These are phyloP conservation scores for Centropus unirufus DNA, from an alignment of 2,113 vertebrate genomes.

Conservation along the genomic window DNA sequence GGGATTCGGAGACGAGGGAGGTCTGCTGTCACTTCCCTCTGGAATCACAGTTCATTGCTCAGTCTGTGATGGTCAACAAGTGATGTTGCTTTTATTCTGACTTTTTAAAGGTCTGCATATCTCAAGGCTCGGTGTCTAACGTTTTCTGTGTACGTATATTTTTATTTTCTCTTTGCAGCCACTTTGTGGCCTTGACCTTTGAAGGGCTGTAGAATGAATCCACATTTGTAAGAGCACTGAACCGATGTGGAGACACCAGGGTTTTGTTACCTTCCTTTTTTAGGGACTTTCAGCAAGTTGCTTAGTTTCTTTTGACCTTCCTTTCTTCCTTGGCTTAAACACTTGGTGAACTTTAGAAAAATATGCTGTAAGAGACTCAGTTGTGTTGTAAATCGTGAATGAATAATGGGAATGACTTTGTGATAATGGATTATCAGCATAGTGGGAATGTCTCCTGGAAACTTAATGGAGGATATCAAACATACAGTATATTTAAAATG, in stretches of 20 bases:
- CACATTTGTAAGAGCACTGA: background rate
- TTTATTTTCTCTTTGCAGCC: background rate
- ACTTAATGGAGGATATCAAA: background rate
- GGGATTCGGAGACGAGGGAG: background rate
- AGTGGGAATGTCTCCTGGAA: background rate
- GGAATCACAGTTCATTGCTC: background rate
- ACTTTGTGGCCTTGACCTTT: background rate
- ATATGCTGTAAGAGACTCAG: background rate
- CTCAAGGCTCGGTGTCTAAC: background rate
- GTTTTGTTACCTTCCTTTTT: background rate
- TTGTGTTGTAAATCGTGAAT: background rate
- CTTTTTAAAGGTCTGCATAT: accelerated
- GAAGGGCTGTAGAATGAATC: background rate
- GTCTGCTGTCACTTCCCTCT: background rate
- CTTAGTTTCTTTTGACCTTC: background rate
- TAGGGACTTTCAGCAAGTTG: background rate
- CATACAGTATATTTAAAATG: background rate
- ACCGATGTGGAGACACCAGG: background rate
- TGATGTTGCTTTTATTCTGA: background rate
- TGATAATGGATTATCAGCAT: background rate
- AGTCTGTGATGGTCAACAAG: background rate
- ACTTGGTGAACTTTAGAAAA: background rate
- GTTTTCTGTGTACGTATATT: background rate
- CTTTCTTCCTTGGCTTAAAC: background rate
- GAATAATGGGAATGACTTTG: background rate